These are phyloP conservation scores for Probaryconus sp. DNA, from an alignment of 1,140 invertebrate genomes.

Conservation along the genomic window DNA sequence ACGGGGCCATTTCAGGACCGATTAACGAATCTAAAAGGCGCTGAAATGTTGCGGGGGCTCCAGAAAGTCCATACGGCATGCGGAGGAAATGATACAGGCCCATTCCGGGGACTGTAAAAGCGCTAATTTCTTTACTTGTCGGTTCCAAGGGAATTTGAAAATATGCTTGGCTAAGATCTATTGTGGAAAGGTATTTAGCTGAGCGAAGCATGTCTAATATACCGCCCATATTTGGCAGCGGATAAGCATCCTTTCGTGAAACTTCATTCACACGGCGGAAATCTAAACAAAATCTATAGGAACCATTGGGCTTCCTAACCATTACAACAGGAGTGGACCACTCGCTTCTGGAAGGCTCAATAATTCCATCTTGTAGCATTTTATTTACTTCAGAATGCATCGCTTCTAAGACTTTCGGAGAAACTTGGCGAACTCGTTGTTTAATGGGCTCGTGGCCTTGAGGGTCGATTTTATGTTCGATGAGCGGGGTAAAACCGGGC, in stretches of 20 bases:
- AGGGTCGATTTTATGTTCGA: constrained; percentile 65
- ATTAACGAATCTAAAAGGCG: constrained; percentile 69
- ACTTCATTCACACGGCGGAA: constrained; percentile 73
- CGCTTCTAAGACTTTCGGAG: constrained; percentile 21
- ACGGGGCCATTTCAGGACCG: constrained; percentile 57
- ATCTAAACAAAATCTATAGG: constrained; percentile 75
- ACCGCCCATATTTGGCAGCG: constrained; percentile 58
- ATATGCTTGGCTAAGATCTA: no score
- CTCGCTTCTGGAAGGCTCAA: constrained; percentile 60
- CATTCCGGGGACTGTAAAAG: no score
- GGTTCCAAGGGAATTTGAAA: constrained; percentile 64
- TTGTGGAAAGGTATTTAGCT: constrained; percentile 49
- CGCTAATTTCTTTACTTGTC: constrained; percentile 57
- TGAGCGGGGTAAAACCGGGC: background rate
- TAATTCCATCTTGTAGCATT: constrained; percentile 58
- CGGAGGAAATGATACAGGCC: no score
- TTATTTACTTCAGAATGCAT: constrained; percentile 26
- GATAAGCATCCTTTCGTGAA: constrained; percentile 63
- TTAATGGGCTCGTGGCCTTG: constrained; percentile 61
- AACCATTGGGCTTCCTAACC: constrained; percentile 74
- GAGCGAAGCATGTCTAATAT: constrained; percentile 64
- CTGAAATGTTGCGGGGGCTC: constrained; percentile 69
- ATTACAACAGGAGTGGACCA: constrained; percentile 72
- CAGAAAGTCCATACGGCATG: constrained; percentile 74
- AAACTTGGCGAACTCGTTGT: constrained; percentile 59